Evolutionary conservation across 53 echinoderm and acorn worm species (phyloP), one percentile per base, ranked within the genome.

Genomic region (Echinarachnius parma): DNA sequence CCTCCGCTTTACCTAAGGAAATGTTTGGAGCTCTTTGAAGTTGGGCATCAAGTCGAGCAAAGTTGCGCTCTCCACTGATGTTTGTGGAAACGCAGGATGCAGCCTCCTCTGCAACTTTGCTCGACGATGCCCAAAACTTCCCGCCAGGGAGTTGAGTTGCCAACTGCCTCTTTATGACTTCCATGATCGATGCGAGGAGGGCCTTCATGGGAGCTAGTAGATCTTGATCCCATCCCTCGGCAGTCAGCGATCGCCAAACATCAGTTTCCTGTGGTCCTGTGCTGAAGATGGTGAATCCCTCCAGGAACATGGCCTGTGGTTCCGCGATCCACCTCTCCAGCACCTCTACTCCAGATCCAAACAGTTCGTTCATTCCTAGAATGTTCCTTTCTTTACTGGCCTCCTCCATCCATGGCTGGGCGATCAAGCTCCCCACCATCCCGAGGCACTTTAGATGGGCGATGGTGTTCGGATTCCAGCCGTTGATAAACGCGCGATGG

Each of bases 51-150:
- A 66, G 24, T 28, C 3, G 35, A 4, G 60, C 77, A 30, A 76
- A 76, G 16, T 60, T 61, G 1, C 60, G 24, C 49, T 76, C 77
- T 5, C 77, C 77, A 52, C 59, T 75, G 11, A 61, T 61, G 48
- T 76, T 76, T 1, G 2, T 47, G 28, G 2, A 7, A 2, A 8
- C 14, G 22, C 75, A 75, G 5, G 75, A 75, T 35, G 10, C 30
- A 10, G 75, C 75, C 27, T 42, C 14, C 3, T 56, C 28, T 14
- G n/a, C 2, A 1, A 65, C 2, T 1, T 1, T n/a, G n/a, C 1
- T 5, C 2, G 66, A 65, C 1, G 46, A 21, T 0, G 45, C 66
- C 66, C 48, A 46, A 5, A 65, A 65, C 30, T 29, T 2, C 2
- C 66, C 48, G 5, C 66, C 48, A 27, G 66, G 66, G 1, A 65